Base-by-base conservation (phyloP, 2,797 vertebrate species). In the Acrocephalus scirpaceus region DNA sequence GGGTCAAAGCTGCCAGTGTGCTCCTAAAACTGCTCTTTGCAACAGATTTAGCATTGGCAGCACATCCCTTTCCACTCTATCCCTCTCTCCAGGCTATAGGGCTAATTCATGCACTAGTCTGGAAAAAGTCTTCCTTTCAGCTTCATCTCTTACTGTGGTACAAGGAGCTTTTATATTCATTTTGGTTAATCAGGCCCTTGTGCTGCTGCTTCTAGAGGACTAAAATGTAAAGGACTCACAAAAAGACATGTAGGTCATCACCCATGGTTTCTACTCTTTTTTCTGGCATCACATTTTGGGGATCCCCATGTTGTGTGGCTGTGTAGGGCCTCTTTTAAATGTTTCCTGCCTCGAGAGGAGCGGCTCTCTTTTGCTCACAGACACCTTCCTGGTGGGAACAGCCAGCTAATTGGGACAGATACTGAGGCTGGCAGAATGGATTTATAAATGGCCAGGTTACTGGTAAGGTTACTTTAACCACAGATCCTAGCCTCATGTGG, bases 261-360 rank as follows among this genome's bases (percentile, higher is more conserved):
- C 32, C 53, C 9, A n/a, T 12, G 30, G 48, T 50, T 91, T 73
- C 47, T 92, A 16, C 21, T 56, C 34, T 94, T 89, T 75, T 19
- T 93, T 84, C 76, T 75, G 47, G 34, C 29, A 30, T 60, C 30
- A 9, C 1, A 4, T 73, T 84, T 83, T 65, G 36, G 62, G 76
- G 23, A 86, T 61, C 8, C 27, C 27, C 26, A 74, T 0, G 0
- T 45, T 11, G 2, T 9, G 11, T 77, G 61, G 20, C 36, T 67
- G 21, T 27, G 7, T 44, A 69, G 40, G 36, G 4, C 16, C 22
- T 44, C n/a, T 89, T 71, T 48, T n/a, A 75, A 78, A 42, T 13
- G 12, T 22, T 58, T 88, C 73, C 64, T 73, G 34, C 29, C 32
- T 79, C 45, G 13, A 61, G 26, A 54, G 10, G 15, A 53, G 51